Evolutionary conservation across 2,113 vertebrate species (phyloP).

Genomic region (Oryctolagus cuniculus): mOryCun1.1 NC_091439.1:121093001-121093500

Average conservation of each 20-base stretch:
- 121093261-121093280: not conserved
- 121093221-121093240: not conserved
- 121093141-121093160: not conserved
- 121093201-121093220: not conserved
- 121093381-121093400: not conserved
- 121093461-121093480: constrained; percentile 15
- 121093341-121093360: constrained; percentile 35
- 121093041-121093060: constrained; percentile 9
- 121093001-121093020: not conserved
- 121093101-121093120: not conserved
- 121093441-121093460: not conserved
- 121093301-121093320: not conserved
- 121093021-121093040: not conserved
- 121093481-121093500: constrained; percentile 36
- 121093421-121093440: constrained; percentile 18
- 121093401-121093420: not conserved
- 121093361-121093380: not conserved
- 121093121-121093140: not conserved
- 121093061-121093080: constrained; percentile 8
- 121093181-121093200: not conserved
- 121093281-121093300: not conserved
- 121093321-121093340: not conserved
- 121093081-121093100: not conserved
- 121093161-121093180: not conserved
- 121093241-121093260: not conserved